A percentile compares a stretch with the other conserved stretches of the same genome.
Conservation (phyloP, 1,140 invertebrate species). For the Drosophila bocqueti region DNA sequence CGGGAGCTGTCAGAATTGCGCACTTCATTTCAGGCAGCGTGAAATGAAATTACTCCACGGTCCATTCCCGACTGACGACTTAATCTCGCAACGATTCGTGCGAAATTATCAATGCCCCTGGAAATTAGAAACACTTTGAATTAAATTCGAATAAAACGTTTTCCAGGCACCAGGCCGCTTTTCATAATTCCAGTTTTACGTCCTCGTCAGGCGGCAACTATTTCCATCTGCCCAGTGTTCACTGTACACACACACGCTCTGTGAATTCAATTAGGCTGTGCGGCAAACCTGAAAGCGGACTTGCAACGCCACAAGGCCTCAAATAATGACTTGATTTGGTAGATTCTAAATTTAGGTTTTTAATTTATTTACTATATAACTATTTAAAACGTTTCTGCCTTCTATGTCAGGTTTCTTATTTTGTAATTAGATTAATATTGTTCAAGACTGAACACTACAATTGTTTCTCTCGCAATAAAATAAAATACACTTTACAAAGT, state of each 20-base stretch:
- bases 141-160: conserved; percentile 82
- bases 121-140: conserved; percentile 81
- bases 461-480: background rate
- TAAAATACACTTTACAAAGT: too few relatives aligned
- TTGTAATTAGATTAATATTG: background rate
- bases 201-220: conserved; percentile 39
- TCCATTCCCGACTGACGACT: conserved; percentile 73
- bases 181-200: conserved; percentile 20
- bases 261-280: conserved; percentile 75
- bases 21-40: conserved; percentile 76
- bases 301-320: conserved; percentile 7
- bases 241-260: conserved; percentile 37
- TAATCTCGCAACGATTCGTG: conserved; percentile 52
- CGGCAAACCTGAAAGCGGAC: conserved; percentile 51
- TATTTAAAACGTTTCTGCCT: background rate
- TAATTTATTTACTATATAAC: too few relatives aligned
- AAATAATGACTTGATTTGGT: conserved; percentile 2
- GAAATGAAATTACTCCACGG: conserved; percentile 82
- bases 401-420: background rate
- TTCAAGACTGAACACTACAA: background rate
- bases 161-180: conserved; percentile 21
- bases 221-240: conserved; percentile 35
- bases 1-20: conserved; percentile 41
- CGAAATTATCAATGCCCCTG: conserved; percentile 54
- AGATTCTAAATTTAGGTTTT: background rate